Evolutionary conservation across 2,888 invertebrate species (phyloP), one percentile per base, ranked within the genome.

Genomic region (Noctua janthe): DNA sequence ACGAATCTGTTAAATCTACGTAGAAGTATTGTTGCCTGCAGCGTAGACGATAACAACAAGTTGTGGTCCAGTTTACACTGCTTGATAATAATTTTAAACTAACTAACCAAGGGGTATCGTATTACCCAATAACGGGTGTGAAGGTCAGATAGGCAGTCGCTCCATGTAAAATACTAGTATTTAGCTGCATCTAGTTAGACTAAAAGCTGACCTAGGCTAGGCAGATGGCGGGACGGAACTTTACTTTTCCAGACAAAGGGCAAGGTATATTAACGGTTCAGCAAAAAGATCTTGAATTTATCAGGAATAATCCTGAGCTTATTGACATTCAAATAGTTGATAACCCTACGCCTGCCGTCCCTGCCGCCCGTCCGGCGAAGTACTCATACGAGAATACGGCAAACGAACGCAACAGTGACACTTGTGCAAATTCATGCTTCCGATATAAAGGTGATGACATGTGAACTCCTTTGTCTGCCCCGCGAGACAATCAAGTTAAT

Each of bases 361-460:
- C 35, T 64, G 35, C 29, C 23, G 11, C 11, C 51, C 47, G 64
- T 66, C 75, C 82, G 29, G 71, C 59, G 70, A 67, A 23, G 51
- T 72, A 59, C 85, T 62, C 29, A 13, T 43, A 56, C 10, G 56
- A 84, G 75, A 84, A 77, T 81, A 75, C 71, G 35, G 29, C 76
- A 79, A 71, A 74, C 71, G 39, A 78, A 80, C 71, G 69, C 77
- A 69, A 83, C 82, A 87, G 74, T 76, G 82, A 90, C 90, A 90
- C 89, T 89, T 90, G 90, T 89, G 91, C 91, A 90, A 91, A 90
- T 91, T 89, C 86, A 90, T 81, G 88, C 81, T 89, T 85, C 85
- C 81, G 78, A 84, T 80, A 77, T 77, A 71, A 83, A 89, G 84
- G 83, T 82, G 83, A 81, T 86, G 91, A 88, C 86, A 80, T 76